Conservation (phyloP, 2,113 vertebrate species). For the Perccottus glenii region DNA sequence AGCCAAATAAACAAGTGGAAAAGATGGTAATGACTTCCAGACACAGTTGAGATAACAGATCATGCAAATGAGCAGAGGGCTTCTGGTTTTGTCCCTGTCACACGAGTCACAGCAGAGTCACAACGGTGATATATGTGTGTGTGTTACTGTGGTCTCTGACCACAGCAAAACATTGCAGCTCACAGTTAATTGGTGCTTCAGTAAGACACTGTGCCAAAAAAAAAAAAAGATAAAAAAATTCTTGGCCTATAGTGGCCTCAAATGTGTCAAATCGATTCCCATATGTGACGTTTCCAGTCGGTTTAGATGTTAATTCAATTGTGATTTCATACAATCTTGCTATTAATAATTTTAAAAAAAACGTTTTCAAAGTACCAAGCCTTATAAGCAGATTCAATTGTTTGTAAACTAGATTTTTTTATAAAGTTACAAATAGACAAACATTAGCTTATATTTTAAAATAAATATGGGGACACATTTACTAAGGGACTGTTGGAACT, state of each 20-base stretch:
- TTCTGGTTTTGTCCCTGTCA: slow-evolving; percentile 58
- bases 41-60: slow-evolving; percentile 51
- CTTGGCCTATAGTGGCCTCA: neutral
- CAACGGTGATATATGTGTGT: slow-evolving; percentile 54
- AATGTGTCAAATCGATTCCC: neutral
- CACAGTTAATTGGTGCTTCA: slow-evolving; percentile 79
- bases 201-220: slow-evolving; percentile 81
- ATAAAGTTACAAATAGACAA: no score
- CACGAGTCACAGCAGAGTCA: slow-evolving; percentile 43
- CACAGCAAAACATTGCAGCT: slow-evolving; percentile 80
- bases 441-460: no score
- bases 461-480: no score
- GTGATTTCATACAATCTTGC: no score
- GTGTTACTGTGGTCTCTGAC: slow-evolving; percentile 68
- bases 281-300: no score
- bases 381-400: no score
- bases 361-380: no score
- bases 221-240: no score
- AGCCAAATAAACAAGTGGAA: slow-evolving; percentile 61
- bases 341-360: no score
- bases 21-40: slow-evolving; percentile 64
- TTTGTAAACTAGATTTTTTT: no score
- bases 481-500: no score
- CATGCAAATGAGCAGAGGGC: slow-evolving; percentile 62
- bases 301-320: no score